phyloP scores from a whole-genome alignment of 2,113 vertebrate species.

The Platanista minor region DNA sequence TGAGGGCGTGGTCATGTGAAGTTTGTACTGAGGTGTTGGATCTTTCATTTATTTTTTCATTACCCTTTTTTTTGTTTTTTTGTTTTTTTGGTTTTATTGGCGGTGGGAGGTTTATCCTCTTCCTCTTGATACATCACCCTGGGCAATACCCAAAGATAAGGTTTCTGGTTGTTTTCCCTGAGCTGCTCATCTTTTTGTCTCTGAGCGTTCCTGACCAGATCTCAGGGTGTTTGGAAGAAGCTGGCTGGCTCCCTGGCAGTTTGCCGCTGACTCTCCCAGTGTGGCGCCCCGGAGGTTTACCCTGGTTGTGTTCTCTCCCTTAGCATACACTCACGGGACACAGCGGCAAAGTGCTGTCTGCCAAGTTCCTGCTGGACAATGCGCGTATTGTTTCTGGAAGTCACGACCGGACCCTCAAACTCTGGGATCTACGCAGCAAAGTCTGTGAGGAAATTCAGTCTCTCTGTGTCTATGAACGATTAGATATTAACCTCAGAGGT shows the following conservation, averaged over 20 bases:
- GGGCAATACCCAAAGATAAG: background rate
- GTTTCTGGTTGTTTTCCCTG: background rate
- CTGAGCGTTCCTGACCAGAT: background rate
- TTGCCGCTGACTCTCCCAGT: background rate
- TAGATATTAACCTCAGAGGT: background rate
- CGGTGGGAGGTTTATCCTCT: background rate
- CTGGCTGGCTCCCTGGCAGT: background rate
- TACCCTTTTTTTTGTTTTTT: background rate
- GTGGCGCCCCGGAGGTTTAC: background rate
- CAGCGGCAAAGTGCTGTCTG: conserved; percentile 96
- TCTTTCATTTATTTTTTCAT: background rate
- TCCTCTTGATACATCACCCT: background rate
- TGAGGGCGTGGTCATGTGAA: too few species aligned
- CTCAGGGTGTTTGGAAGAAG: background rate
- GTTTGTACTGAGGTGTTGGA: background rate
- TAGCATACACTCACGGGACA: conserved; percentile 98
- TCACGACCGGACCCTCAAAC: conserved; percentile 97
- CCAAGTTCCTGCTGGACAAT: conserved; percentile 96
- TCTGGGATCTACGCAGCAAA: conserved; percentile 99
- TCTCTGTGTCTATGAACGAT: background rate
- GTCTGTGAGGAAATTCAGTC: conserved; percentile 89
- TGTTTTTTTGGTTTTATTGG: background rate
- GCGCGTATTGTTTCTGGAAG: conserved; percentile 97
- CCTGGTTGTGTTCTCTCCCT: conserved; percentile 25
- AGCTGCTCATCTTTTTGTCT: background rate